These are phyloP conservation scores for Parapsyche elsis DNA, from an alignment of 1,140 invertebrate genomes.

Conservation along the genomic window DNA sequence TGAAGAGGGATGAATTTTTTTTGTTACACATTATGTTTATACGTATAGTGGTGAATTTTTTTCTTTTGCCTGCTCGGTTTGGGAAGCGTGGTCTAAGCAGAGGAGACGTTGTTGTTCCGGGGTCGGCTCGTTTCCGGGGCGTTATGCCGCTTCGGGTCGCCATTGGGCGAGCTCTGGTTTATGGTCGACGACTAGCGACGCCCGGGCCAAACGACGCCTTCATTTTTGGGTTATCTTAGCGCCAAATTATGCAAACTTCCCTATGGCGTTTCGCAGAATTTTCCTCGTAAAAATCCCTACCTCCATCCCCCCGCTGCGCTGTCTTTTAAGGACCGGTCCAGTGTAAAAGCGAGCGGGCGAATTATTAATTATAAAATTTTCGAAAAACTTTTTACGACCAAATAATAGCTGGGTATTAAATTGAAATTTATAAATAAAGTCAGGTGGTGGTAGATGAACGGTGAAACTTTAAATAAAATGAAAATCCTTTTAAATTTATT, in stretches of 20 bases:
- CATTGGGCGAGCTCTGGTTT: conserved; percentile 17
- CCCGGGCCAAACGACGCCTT: conserved; percentile 37
- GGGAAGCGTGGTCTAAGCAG: neutral
- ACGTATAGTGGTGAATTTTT: neutral
- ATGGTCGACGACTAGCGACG: neutral
- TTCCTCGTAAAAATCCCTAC: conserved; percentile 9
- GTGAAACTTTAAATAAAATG: too few relatives aligned
- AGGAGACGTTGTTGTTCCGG: conserved; percentile 1
- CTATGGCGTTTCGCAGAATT: conserved; percentile 27
- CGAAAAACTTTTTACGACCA: too few relatives aligned
- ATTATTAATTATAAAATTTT: neutral
- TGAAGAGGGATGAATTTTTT: neutral
- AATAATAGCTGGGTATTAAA: too few relatives aligned
- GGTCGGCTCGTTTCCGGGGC: conserved; percentile 28
- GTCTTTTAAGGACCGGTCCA: neutral
- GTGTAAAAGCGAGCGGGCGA: neutral
- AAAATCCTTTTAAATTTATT: too few relatives aligned
- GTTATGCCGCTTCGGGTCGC: conserved; percentile 15
- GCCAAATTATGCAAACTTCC: conserved; percentile 44
- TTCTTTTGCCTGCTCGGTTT: neutral
- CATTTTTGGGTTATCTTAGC: conserved; percentile 41
- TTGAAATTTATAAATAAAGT: too few relatives aligned
- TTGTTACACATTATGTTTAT: neutral
- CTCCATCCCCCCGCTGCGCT: neutral
- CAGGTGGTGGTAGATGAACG: too few relatives aligned